These are phyloP conservation scores for Chelon auratus DNA, from an alignment of 2,797 vertebrate species.

Conservation along the genomic window DNA sequence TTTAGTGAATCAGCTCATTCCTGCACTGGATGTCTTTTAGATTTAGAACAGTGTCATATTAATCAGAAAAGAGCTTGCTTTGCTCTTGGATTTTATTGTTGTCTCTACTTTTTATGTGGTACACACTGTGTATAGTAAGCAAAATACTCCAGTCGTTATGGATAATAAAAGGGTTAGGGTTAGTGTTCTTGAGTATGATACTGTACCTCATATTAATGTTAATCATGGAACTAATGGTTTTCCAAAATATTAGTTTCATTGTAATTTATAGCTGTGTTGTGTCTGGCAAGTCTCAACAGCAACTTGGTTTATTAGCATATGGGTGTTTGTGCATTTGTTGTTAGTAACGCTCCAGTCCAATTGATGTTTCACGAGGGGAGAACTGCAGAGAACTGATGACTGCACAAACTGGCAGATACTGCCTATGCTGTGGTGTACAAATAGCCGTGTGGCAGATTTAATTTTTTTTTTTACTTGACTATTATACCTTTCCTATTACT, in stretches of 20 bases:
- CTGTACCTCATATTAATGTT: background rate
- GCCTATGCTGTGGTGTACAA: slow-evolving; percentile 8
- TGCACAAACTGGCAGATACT: slow-evolving; percentile 8
- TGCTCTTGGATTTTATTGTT: slow-evolving; percentile 7
- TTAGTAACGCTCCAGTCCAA: slow-evolving; percentile 7
- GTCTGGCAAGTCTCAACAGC: background rate
- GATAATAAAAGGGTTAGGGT: slow-evolving; percentile 1
- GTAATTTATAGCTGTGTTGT: background rate
- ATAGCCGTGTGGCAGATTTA: slow-evolving; percentile 23
- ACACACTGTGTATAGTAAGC: slow-evolving; percentile 8
- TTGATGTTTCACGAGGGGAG: background rate
- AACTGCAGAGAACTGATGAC: background rate
- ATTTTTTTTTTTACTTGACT: slow-evolving; percentile 24
- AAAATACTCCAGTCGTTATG: background rate
- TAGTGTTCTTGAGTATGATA: background rate
- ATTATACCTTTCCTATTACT: slow-evolving; percentile 31
- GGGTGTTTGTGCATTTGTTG: slow-evolving; percentile 4
- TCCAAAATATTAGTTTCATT: background rate
- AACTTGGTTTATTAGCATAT: slow-evolving; percentile 1
- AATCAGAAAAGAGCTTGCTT: slow-evolving; percentile 14
- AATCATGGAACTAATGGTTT: background rate
- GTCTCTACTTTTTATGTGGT: background rate
- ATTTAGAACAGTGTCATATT: slow-evolving; percentile 7
- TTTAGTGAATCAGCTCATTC: background rate
- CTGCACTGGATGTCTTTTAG: background rate